Percentiles rank a stretch among this genome's conserved stretches.
Conservation (phyloP, 2,797 vertebrate species). For the Sorex maritimensis region DNA sequence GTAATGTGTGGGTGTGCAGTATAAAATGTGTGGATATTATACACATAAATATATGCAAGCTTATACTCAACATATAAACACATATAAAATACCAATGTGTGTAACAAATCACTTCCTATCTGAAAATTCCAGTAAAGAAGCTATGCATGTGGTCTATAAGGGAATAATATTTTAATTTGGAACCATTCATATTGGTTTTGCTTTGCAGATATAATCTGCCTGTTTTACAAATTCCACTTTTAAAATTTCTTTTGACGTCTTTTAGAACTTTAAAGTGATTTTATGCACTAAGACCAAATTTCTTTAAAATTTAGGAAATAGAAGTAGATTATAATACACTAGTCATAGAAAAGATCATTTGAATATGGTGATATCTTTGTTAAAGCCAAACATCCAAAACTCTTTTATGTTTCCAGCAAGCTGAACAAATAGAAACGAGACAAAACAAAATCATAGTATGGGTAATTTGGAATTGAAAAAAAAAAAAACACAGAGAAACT, state of each 20-base stretch:
- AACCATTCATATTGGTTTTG: background rate
- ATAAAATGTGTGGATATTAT: background rate
- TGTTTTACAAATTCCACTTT: background rate
- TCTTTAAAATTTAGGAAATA: constrained; percentile 49
- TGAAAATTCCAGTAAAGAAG: background rate
- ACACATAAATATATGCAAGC: background rate
- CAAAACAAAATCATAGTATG: constrained; percentile 37
- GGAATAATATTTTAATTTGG: background rate
- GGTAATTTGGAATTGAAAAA: constrained; percentile 32
- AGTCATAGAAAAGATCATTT: constrained; percentile 17
- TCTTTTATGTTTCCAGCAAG: background rate
- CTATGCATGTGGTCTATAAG: background rate
- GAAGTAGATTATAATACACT: background rate
- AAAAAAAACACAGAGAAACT: background rate
- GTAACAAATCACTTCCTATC: background rate
- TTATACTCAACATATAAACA: background rate
- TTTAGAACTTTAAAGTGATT: constrained; percentile 11
- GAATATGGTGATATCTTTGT: constrained; percentile 34
- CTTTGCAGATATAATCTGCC: background rate
- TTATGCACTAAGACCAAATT: background rate
- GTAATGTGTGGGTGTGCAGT: background rate
- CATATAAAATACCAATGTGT: background rate
- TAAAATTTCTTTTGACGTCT: background rate
- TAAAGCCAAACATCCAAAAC: constrained; percentile 3
- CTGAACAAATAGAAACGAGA: constrained; percentile 60